Evolutionary conservation across 2,888 invertebrate species (phyloP), one percentile per base, ranked within the genome.

Genomic region (Cosmia pyralina): DNA sequence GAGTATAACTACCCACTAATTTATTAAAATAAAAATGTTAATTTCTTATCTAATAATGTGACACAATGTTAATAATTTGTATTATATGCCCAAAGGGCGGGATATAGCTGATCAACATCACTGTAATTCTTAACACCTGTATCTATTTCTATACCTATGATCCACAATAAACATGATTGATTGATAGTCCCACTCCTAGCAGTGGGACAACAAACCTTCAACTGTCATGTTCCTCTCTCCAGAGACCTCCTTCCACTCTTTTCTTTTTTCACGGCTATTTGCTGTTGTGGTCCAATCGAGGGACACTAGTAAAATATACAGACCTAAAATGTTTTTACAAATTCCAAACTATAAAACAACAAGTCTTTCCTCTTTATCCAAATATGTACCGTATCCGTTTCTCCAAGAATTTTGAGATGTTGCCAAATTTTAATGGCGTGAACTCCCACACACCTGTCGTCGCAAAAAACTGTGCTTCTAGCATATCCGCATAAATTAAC

Each of bases 361-460:
- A 46, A 28, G 13, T 17, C 6, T 34, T 41, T 17, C 28, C 11
- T 15, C 1, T 41, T 59, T 6, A 7, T 41, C 28, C 53, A 60
- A 48, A 53, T 77, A n/a, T 13, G n/a, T 22, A 17, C n/a, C n/a
- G n/a, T n/a, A 41, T 46, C 38, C 15, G 34, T 62, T 55, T 50
- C n/a, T 67, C 7, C n/a, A 50, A 44, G 22, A 50, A 38, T 50
- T 59, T 62, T 77, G 77, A 62, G 2, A 62, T 17, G 4, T n/a
- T 57, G 77, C 75, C 75, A 77, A 62, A 57, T 57, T 6, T 13
- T 28, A 19, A 8, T 48, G 22, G 8, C 41, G 19, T 13, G 7
- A 19, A 74, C 41, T 46, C 59, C n/a, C 28, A 50, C 72, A 48
- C 34, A 5, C 38, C 2, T 13, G n/a, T 19, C 6, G 10, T 57